Conservation (phyloP, 2,888 invertebrate species). For the Callinectes sapidus region DNA sequence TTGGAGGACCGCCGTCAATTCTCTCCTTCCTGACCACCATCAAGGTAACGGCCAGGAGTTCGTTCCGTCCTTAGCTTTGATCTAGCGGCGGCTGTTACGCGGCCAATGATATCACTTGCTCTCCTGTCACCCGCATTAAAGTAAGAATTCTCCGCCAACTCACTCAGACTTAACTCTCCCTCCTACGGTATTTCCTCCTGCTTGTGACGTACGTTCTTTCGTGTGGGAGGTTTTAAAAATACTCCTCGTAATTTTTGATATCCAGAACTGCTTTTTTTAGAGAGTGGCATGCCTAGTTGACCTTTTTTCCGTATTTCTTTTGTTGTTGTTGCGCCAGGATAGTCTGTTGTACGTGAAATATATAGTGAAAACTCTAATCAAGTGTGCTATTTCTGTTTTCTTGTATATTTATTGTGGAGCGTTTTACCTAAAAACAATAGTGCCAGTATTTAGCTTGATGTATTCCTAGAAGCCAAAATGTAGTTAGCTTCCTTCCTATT, state of each 20-base stretch:
- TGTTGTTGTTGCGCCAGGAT: too few relatives aligned
- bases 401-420: background rate
- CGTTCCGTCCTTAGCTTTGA: background rate
- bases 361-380: too few relatives aligned
- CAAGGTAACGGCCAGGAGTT: background rate
- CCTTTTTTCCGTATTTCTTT: too few relatives aligned
- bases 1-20: background rate
- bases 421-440: background rate
- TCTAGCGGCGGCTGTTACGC: background rate
- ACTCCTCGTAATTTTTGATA: too few relatives aligned
- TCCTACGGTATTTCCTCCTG: too few relatives aligned
- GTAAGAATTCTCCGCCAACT: background rate
- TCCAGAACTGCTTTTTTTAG: too few relatives aligned
- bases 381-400: background rate
- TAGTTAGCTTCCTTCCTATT: background rate
- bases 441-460: background rate
- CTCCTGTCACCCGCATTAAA: background rate
- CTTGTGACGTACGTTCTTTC: too few relatives aligned
- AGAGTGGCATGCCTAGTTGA: too few relatives aligned
- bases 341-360: too few relatives aligned
- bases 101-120: background rate
- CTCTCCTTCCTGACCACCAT: background rate
- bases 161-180: background rate
- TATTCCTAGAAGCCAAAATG: background rate
- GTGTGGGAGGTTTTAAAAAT: too few relatives aligned